Evolutionary conservation across 2,888 invertebrate genomes (phyloP).

Genomic region (Tupiocoris notatus): DNA sequence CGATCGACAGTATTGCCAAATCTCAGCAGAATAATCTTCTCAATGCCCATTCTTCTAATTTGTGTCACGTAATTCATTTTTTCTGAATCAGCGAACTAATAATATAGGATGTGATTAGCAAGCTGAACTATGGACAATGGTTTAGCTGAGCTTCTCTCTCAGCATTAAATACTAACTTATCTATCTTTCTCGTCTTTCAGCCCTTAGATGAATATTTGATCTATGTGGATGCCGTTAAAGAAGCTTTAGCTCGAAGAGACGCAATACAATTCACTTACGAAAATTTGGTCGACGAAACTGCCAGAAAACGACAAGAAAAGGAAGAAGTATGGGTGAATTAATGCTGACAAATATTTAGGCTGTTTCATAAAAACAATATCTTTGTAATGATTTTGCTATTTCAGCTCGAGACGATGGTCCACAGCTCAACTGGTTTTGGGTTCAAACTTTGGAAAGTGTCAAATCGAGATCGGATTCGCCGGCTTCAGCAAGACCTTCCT

Average conservation of each 20-base stretch:
- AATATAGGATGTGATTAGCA: background rate
- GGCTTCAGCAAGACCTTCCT: conserved; percentile 52
- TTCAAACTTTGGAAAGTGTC: conserved; percentile 61
- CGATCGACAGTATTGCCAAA: conserved; percentile 33
- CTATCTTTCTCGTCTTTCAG: too few relatives aligned
- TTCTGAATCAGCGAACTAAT: background rate
- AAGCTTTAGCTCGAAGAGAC: conserved; percentile 64
- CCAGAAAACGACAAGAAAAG: conserved; percentile 62
- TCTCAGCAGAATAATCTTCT: conserved; percentile 44
- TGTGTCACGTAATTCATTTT: conserved; percentile 6
- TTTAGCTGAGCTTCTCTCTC: too few relatives aligned
- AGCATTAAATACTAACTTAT: too few relatives aligned
- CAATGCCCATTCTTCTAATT: background rate
- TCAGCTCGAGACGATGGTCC: conserved; percentile 43
- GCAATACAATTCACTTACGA: conserved; percentile 66
- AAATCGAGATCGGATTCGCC: conserved; percentile 61
- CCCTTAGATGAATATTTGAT: conserved; percentile 62
- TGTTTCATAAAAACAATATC: too few relatives aligned
- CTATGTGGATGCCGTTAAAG: conserved; percentile 68
- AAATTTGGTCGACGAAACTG: conserved; percentile 62
- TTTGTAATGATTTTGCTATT: background rate
- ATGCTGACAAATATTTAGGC: background rate
- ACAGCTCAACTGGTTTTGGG: conserved; percentile 46
- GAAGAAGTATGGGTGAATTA: conserved; percentile 56
- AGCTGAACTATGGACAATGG: too few relatives aligned